Evolutionary conservation across 2,797 vertebrate genomes (phyloP), one percentile per base, ranked within the genome.

Genomic region (Tachyglossus aculeatus): DNA sequence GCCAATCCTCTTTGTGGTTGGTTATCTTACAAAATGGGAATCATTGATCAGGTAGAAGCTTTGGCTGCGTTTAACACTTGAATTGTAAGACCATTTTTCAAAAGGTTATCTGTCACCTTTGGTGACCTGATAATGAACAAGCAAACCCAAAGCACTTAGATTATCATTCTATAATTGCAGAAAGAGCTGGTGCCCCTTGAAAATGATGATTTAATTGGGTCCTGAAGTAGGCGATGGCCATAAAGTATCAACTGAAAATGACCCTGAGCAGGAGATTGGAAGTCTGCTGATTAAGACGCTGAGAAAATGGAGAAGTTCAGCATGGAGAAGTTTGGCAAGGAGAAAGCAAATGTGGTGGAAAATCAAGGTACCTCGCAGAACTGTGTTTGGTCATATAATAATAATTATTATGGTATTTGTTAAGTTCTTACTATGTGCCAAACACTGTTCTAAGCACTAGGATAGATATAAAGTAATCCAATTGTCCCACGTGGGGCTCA

Each of bases 21-120:
- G 16, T 70, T 24, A 53, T 61, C 18, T 69, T 34, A 53, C 7
- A 72, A 74, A 67, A 63, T 25, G 1, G 56, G 51, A 59, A 16
- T 56, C n/a, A 59, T 37, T 64, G 45, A 76, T 58, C 22, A 56
- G 55, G 22, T 58, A 33, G 18, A 71, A 27, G 59, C 38, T 67
- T 81, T 60, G 78, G 29, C 27, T 77, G 44, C 65, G 71, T 68
- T 67, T 29, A 80, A 39, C 19, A 76, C 14, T 67, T 65, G 73
- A 60, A 37, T 54, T 67, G 5, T 39, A 61, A 77, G 59, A 3
- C 57, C 67, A 64, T 83, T 64, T 54, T 81, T 43, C 9, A 47
- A 79, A 84, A 61, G 29, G 41, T 74, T 36, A 56, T 59, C 57
- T 70, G 36, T 81, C 71, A 63, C 64, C 34, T 71, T 37, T 37